These are phyloP conservation scores for Dissostichus mawsoni DNA, from an alignment of 2,113 vertebrate genomes.

Conservation along the genomic window DNA sequence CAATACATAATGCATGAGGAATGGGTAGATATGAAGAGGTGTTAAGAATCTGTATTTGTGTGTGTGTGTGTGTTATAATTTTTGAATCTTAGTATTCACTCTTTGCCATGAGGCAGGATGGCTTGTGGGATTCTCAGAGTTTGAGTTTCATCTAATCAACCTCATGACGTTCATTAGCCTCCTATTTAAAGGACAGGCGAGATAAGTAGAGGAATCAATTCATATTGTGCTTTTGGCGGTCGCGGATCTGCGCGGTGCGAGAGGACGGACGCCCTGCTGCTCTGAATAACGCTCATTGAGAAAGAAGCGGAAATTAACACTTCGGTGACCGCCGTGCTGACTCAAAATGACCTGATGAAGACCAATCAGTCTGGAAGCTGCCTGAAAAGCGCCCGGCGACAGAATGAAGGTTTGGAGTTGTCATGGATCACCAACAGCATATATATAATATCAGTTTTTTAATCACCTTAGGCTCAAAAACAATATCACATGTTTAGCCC, in stretches of 20 bases:
- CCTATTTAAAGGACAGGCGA: conserved; percentile 49
- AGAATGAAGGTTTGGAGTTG: neutral
- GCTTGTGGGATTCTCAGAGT: conserved; percentile 33
- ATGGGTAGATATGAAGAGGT: conserved; percentile 20
- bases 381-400: conserved; percentile 18
- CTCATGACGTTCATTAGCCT: conserved; percentile 62
- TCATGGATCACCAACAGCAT: neutral
- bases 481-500: neutral
- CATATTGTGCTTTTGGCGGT: conserved; percentile 65
- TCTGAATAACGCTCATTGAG: conserved; percentile 54
- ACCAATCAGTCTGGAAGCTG: conserved; percentile 1
- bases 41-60: conserved; percentile 37
- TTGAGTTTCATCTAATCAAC: conserved; percentile 34
- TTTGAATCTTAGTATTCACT: conserved; percentile 36
- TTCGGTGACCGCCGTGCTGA: conserved; percentile 7
- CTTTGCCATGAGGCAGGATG: neutral
- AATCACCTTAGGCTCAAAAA: too few relatives aligned
- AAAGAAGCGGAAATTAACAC: conserved; percentile 38
- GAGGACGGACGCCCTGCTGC: conserved; percentile 23
- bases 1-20: conserved; percentile 66
- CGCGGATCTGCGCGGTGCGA: neutral
- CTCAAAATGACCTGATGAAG: conserved; percentile 56
- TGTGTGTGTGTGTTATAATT: conserved; percentile 27
- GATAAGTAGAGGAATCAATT: conserved; percentile 60
- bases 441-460: too few relatives aligned